Conservation (phyloP, 2,888 invertebrate genomes). For the Synergus japonicus region DNA sequence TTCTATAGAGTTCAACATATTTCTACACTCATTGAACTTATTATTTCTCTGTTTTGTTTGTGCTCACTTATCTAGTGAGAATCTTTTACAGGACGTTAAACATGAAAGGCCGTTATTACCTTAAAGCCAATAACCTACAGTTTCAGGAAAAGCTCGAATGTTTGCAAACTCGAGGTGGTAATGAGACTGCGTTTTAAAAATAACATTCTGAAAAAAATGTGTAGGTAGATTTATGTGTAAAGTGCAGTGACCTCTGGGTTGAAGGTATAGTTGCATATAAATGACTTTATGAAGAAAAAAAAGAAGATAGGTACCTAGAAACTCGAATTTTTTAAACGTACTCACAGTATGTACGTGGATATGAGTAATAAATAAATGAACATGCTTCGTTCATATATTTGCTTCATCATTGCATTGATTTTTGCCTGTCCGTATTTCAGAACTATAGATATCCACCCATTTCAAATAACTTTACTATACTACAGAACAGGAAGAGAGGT, state of each 20-base stretch:
- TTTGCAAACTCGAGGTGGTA: not conserved
- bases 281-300: conserved; percentile 14
- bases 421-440: conserved; percentile 18
- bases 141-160: not conserved
- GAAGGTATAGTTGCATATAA: not conserved
- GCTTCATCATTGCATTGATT: conserved; percentile 34
- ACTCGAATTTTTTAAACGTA: conserved; percentile 10
- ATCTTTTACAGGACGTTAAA: not conserved
- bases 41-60: not conserved
- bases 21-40: not conserved
- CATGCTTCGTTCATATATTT: conserved; percentile 23
- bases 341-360: conserved; percentile 7
- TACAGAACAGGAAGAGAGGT: not conserved
- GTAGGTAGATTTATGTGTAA: not conserved
- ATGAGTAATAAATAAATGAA: conserved; percentile 37
- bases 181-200: not conserved
- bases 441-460: not conserved
- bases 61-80: too few relatives aligned
- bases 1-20: not conserved
- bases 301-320: not conserved
- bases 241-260: not conserved
- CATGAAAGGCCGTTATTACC: not conserved
- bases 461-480: conserved; percentile 4
- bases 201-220: not conserved
- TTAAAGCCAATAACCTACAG: not conserved